Percentiles rank a stretch among this genome's conserved stretches.
phyloP scores from a whole-genome alignment of 2,888 invertebrate species.

The Epinotia brunnichana region DNA sequence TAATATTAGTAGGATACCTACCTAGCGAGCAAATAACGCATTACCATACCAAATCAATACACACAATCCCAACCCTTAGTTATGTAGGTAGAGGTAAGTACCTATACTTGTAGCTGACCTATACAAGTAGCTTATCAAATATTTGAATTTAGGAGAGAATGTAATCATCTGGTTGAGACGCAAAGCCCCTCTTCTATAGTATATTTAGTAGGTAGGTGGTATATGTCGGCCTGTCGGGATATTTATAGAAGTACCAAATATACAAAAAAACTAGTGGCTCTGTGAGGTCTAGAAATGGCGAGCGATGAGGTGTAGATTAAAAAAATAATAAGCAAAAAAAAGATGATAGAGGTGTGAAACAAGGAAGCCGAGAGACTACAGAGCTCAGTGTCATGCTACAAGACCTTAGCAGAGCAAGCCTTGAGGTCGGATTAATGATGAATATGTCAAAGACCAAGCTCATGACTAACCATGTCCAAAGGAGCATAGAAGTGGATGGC shows the following conservation, averaged over 20 bases:
- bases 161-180: not conserved
- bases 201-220: not conserved
- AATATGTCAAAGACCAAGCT: too few species aligned
- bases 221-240: not conserved
- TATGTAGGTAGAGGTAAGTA: not conserved
- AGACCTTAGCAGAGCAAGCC: too few species aligned
- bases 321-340: too few species aligned
- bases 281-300: too few species aligned
- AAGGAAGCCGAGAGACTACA: too few species aligned
- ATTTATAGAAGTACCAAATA: not conserved
- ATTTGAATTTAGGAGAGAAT: slow-evolving; percentile 3
- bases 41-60: slow-evolving; percentile 14
- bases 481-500: too few species aligned
- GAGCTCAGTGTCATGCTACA: too few species aligned
- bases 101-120: not conserved
- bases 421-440: too few species aligned
- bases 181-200: not conserved
- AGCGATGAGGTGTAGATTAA: too few species aligned
- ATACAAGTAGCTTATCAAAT: slow-evolving; percentile 17
- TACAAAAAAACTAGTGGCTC: not conserved
- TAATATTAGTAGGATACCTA: too few species aligned
- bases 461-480: too few species aligned
- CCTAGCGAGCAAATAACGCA: not conserved
- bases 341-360: too few species aligned
- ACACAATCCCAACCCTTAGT: not conserved